Base-by-base conservation (phyloP, 53 echinoderm and acorn worm species). In the Arbacia lixula region DNA sequence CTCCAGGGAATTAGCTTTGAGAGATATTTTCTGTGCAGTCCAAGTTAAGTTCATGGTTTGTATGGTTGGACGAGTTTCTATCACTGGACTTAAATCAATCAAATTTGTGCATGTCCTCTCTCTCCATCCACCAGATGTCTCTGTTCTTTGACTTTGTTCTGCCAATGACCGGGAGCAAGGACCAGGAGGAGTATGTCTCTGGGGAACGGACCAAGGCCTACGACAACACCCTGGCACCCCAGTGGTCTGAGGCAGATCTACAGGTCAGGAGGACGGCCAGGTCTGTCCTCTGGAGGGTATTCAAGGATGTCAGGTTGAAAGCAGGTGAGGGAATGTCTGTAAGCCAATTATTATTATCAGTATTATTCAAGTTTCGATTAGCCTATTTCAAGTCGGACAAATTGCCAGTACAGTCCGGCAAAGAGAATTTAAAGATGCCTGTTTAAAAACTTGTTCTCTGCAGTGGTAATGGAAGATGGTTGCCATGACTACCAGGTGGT, bases 91-190 rank as follows among this genome's bases (percentile, higher is more conserved):
- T n/a, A n/a, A n/a, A n/a, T n/a, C n/a, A n/a, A n/a, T n/a, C n/a
- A n/a, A n/a, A n/a, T n/a, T n/a, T n/a, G n/a, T n/a, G n/a, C n/a
- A n/a, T n/a, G n/a, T n/a, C n/a, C n/a, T n/a, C n/a, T n/a, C n/a
- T n/a, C n/a, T n/a, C n/a, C n/a, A n/a, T n/a, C n/a, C n/a, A n/a
- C 3, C 78, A 98, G 98, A 74, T 98, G 52, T 94, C 94, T 6
- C 74, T 98, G 50, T 98, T 94, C 83, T 98, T 98, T 81, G 98
- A 98, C 82, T 71, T 98, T 69, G 80, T 94, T 8, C 86, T 98
- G 41, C 88, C 94, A 34, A 71, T 98, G 36, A 83, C 90, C 11
- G 73, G 51, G 16, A 94, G 91, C 41, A 90, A 88, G 12, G 84
- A 68, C 3, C 69, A 92, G 53, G 98, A 98, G 37, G 92, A 90